Conservation (phyloP, 2,888 invertebrate genomes). For the Yponomeuta cagnagella region DNA sequence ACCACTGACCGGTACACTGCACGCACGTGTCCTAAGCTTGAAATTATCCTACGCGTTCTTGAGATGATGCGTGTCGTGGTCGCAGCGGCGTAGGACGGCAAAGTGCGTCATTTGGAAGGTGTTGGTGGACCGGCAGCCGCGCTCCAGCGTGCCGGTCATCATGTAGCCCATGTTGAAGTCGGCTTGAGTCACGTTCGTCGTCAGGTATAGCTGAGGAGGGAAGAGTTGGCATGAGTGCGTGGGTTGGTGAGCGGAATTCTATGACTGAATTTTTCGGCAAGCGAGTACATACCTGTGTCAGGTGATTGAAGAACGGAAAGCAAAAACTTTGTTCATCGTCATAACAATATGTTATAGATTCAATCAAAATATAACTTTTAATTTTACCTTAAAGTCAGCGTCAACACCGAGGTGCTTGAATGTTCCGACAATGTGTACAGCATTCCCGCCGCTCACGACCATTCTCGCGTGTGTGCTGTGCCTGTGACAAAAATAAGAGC, state of each 20-base stretch:
- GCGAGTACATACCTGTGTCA: no score
- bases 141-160: slow-evolving; percentile 89
- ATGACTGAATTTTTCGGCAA: no score
- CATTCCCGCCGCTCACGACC: slow-evolving; percentile 84
- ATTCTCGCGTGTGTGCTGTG: slow-evolving; percentile 86
- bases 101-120: slow-evolving; percentile 91
- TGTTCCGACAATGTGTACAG: slow-evolving; percentile 87
- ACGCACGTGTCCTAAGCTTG: neutral
- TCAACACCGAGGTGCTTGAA: slow-evolving; percentile 82
- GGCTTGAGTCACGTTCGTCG: slow-evolving; percentile 88
- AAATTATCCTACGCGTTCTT: slow-evolving; percentile 43
- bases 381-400: slow-evolving; percentile 83
- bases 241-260: no score
- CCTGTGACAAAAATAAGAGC: slow-evolving; percentile 54
- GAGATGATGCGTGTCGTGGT: slow-evolving; percentile 77
- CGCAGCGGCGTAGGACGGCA: slow-evolving; percentile 88
- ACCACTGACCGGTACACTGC: neutral
- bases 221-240: no score
- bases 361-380: no score
- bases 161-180: slow-evolving; percentile 94
- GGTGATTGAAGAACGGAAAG: no score
- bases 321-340: neutral
- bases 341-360: no score
- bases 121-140: slow-evolving; percentile 85
- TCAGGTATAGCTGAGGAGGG: slow-evolving; percentile 80